Percentiles rank a stretch among this genome's conserved stretches.
Evolutionary conservation across 2,797 vertebrate genomes (phyloP).

Genomic region (Sebastes steindachneri): DNA sequence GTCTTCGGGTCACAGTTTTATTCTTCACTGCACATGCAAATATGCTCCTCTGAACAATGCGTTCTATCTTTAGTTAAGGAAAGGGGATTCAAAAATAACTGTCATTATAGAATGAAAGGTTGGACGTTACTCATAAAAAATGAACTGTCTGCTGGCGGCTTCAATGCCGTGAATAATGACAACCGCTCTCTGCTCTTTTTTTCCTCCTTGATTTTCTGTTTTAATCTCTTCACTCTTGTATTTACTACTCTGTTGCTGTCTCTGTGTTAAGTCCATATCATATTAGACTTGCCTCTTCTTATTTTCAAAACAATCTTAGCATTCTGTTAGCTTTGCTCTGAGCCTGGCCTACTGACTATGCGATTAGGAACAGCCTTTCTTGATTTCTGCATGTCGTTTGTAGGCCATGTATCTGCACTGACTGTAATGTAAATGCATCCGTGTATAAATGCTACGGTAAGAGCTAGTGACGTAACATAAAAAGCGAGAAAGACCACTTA

Average conservation of each 20-base stretch:
- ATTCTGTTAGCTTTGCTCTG: not conserved
- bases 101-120: slow-evolving; percentile 10
- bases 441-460: too few relatives aligned
- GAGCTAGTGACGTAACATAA: too few relatives aligned
- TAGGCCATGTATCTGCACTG: too few relatives aligned
- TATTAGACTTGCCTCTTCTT: not conserved
- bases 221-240: not conserved
- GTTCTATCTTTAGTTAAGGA: slow-evolving; percentile 10
- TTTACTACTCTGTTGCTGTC: not conserved
- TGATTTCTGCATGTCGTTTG: too few relatives aligned
- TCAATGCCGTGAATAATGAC: not conserved
- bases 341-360: not conserved
- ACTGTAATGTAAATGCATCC: too few relatives aligned
- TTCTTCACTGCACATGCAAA: slow-evolving; percentile 52
- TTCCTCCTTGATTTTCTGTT: not conserved
- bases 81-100: slow-evolving; percentile 6
- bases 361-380: too few relatives aligned
- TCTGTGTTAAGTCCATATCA: not conserved
- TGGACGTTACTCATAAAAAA: not conserved
- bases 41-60: slow-evolving; percentile 17
- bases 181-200: not conserved
- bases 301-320: not conserved
- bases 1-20: slow-evolving; percentile 45
- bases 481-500: too few relatives aligned
- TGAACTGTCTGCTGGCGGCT: not conserved